These are phyloP conservation scores for Panzeria rudis DNA, from an alignment of 2,888 invertebrate species.

Conservation along the genomic window DNA sequence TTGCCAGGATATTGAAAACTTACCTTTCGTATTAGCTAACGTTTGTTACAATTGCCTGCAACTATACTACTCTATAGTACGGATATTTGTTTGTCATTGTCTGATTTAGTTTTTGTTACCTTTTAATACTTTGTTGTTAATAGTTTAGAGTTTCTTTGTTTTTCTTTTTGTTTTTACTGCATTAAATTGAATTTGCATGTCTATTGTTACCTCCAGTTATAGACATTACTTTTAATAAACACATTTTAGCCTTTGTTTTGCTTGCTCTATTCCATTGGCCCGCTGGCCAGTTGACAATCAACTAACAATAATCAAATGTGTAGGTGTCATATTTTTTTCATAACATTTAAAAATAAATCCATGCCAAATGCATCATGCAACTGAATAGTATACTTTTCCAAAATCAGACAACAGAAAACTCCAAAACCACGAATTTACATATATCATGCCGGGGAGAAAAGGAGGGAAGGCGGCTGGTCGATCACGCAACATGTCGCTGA, in stretches of 20 bases:
- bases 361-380: conserved; percentile 50
- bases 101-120: conserved; percentile 25
- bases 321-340: conserved; percentile 67
- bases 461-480: background rate
- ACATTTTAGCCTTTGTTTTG: conserved; percentile 23
- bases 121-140: conserved; percentile 8
- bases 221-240: conserved; percentile 61
- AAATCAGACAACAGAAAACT: conserved; percentile 16
- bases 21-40: background rate
- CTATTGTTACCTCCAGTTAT: conserved; percentile 29
- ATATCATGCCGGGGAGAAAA: background rate
- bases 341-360: conserved; percentile 45
- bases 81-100: conserved; percentile 23
- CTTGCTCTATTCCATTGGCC: conserved; percentile 37
- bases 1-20: background rate
- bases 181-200: conserved; percentile 62
- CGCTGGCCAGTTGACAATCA: conserved; percentile 67
- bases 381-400: conserved; percentile 34
- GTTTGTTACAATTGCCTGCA: background rate
- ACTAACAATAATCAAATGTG: conserved; percentile 67
- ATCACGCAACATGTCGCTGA: background rate
- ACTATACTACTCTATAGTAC: background rate
- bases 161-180: background rate
- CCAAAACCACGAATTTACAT: conserved; percentile 3
- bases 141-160: background rate